A percentile compares a stretch with the other conserved stretches of the same genome.
phyloP scores from a whole-genome alignment of 2,113 vertebrate species.

The Centrocercus urophasianus region DNA sequence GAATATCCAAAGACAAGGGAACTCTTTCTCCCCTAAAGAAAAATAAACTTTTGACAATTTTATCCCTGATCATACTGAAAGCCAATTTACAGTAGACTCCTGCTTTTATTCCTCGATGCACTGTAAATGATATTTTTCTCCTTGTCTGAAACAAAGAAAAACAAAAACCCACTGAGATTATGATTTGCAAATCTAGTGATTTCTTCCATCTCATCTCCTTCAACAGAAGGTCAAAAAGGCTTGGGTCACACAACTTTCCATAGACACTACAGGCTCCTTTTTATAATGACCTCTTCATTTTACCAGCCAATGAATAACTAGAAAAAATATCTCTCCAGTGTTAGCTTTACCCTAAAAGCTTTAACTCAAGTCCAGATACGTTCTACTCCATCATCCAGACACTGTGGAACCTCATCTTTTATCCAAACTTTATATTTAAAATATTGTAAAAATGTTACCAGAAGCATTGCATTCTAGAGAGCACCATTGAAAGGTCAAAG shows the following conservation, averaged over 20 bases:
- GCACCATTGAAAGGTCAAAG: not conserved
- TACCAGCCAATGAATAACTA: not conserved
- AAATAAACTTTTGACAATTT: not conserved
- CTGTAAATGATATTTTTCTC: not conserved
- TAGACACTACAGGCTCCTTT: not conserved
- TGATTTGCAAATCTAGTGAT: not conserved
- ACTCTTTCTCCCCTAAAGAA: not conserved
- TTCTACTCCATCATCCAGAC: not conserved
- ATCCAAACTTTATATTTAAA: fast-evolving
- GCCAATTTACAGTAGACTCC: not conserved
- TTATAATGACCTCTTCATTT: not conserved
- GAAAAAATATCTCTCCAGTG: not conserved
- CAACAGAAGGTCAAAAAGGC: not conserved
- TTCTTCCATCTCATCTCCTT: not conserved
- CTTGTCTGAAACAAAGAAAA: not conserved
- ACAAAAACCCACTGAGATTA: not conserved
- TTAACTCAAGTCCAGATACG: not conserved
- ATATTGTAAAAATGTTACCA: not conserved
- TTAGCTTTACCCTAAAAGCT: not conserved
- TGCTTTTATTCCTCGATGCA: not conserved
- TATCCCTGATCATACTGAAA: not conserved
- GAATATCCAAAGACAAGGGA: not conserved
- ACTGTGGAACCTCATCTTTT: not conserved
- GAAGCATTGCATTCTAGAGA: not conserved
- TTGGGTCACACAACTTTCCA: not conserved